These are phyloP conservation scores for Cynodonichthys magdalenae DNA, from an alignment of 2,797 vertebrate genomes.

Conservation along the genomic window DNA sequence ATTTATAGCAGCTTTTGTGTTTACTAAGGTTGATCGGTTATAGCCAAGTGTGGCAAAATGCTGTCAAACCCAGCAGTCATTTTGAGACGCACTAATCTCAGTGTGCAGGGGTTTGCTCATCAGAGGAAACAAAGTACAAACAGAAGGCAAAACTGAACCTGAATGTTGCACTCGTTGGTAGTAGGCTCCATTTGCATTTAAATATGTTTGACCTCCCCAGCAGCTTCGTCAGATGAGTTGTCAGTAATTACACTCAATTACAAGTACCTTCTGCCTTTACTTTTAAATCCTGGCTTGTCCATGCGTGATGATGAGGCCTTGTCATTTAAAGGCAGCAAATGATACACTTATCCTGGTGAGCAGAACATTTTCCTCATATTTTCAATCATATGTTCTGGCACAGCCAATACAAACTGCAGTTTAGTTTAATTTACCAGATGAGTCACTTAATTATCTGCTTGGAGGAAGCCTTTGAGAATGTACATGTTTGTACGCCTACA, in stretches of 20 bases:
- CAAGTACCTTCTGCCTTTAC: slow-evolving; percentile 66
- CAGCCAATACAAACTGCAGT: neutral
- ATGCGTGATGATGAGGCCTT: slow-evolving; percentile 47
- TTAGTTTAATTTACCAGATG: neutral
- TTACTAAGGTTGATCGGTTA: too few relatives aligned
- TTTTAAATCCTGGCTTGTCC: slow-evolving; percentile 59
- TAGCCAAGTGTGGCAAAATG: neutral
- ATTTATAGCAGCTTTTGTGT: too few relatives aligned
- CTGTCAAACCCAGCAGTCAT: neutral
- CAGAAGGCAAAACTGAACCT: slow-evolving; percentile 57
- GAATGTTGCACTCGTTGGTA: slow-evolving; percentile 50
- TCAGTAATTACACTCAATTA: slow-evolving; percentile 74
- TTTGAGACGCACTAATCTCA: slow-evolving; percentile 49
- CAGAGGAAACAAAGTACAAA: slow-evolving; percentile 24
- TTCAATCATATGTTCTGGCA: neutral
- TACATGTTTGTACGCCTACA: slow-evolving; percentile 3
- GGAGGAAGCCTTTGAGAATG: slow-evolving; percentile 11
- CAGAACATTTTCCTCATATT: slow-evolving; percentile 19
- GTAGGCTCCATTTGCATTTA: slow-evolving; percentile 76
- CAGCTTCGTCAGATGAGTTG: slow-evolving; percentile 48
- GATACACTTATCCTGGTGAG: slow-evolving; percentile 37
- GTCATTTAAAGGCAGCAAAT: slow-evolving; percentile 61
- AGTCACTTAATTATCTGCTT: neutral
- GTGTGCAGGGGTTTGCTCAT: slow-evolving; percentile 30
- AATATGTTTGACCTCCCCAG: slow-evolving; percentile 72